Base-by-base conservation (phyloP, 2,797 vertebrate genomes). In the Trichosurus vulpecula region DNA sequence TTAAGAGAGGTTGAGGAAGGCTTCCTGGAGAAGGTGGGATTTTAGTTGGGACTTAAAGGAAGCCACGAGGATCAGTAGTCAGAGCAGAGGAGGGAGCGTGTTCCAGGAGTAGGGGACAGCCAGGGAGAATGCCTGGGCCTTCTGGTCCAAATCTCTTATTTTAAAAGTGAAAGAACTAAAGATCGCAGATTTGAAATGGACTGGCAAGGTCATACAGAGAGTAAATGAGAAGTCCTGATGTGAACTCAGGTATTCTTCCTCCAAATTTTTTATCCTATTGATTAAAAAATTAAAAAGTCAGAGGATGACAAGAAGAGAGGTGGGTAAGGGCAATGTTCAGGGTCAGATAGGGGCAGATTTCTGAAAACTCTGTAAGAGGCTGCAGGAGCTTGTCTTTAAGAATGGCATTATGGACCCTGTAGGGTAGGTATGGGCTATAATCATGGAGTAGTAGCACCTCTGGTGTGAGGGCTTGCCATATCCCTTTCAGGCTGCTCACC, bases 311-410 rank as follows among this genome's bases (percentile, higher is more conserved):
- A n/a, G 16, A 66, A n/a, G 35, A 2, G 92, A 91, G 31, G 52
- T 14, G 16, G 27, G 9, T 27, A 90, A 89, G 41, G 54, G n/a
- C 57, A 31, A 41, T 52, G 90, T 51, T 58, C 66, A 47, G 57
- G 19, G 52, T 92, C 56, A 91, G n/a, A 52, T 6, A 27, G 90
- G 35, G 16, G n/a, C 41, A 93, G 56, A 11, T 66, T 57, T 93
- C 10, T 57, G 41, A n/a, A 96, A 35, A n/a, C 8, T 57, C 94
- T 58, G 53, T 58, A 91, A 57, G 90, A 52, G 53, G n/a, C 91
- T 35, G 0, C 58, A 91, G 90, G 92, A n/a, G 90, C 53, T 91
- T 81, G 29, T 94, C 92, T 92, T 81, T 12, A 95, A 87, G 91
- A 92, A 54, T 0, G 16, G 14, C 94, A 11, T 91, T 41, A 95